Percentiles rank a stretch among this genome's conserved stretches.
phyloP scores from a whole-genome alignment of 2,113 vertebrate genomes.

The Chunga burmeisteri region DNA sequence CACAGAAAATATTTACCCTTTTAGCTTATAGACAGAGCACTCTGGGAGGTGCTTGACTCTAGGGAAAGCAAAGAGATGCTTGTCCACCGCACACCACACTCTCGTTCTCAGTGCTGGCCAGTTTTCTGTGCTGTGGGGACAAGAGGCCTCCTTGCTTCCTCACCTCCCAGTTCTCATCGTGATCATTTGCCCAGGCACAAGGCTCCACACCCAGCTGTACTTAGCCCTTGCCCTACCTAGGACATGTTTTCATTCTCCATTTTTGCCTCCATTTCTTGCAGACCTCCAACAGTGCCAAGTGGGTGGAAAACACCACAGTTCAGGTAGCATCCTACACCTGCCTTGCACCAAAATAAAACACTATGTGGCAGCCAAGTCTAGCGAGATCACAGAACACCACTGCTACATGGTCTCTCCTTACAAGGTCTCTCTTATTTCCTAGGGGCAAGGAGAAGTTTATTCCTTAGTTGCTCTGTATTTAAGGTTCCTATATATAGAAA shows the following conservation, averaged over 20 bases:
- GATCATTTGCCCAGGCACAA: background rate
- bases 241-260: background rate
- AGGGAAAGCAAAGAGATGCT: background rate
- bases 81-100: too few relatives aligned
- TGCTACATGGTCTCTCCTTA: background rate
- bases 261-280: background rate
- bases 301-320: background rate
- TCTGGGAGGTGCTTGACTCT: background rate
- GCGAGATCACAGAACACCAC: background rate
- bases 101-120: background rate
- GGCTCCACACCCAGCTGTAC: background rate
- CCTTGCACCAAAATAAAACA: background rate
- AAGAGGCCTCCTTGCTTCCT: background rate
- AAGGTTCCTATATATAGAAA: background rate
- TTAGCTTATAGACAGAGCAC: background rate
- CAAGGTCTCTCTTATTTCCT: background rate
- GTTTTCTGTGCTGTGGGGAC: background rate
- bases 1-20: background rate
- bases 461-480: background rate
- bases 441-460: background rate
- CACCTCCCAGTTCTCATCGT: background rate
- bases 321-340: background rate
- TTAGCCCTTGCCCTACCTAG: background rate
- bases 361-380: background rate
- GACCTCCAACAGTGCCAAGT: background rate